Evolutionary conservation across 2,113 vertebrate genomes (phyloP), one percentile per base, ranked within the genome.

Genomic region (Ophiodon elongatus): DNA sequence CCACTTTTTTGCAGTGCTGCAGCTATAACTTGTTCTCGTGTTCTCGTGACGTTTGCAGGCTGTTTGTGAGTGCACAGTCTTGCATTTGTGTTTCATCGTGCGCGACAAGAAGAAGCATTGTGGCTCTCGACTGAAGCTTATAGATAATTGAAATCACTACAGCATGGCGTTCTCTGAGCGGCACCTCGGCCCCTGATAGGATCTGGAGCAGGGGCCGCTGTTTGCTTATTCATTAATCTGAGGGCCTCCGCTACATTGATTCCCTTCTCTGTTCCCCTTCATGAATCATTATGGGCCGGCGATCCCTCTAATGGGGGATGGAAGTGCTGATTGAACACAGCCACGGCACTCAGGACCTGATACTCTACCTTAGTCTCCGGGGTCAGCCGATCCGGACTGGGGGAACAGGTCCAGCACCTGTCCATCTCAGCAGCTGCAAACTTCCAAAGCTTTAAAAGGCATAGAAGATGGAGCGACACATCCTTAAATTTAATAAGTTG

Each of bases 201-300:
- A 83, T 91, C 78, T 82, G 72, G 52, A 88, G 60, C 70, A 70
- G 69, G 47, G 47, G 25, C 78, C 68, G 88, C 84, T 92, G 80
- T 92, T 93, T 91, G 85, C 80, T 86, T 91, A 87, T 91, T 91
- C 87, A 92, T 94, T 93, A 83, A 92, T 94, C 88, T 85, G 75
- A 84, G 80, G 83, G 76, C 83, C 85, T 83, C 72, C 8, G 65
- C 89, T 82, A 79, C 87, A 92, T 93, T 89, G 91, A 92, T 93
- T 90, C 79, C 69, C 75, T 2, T 73, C 83, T 84, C 79, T 21
- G 77, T 85, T 91, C 88, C 77, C 82, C 87, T 90, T 93, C 82
- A 90, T 92, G 85, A 93, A 90, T 93, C 91, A 91, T 90, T 91
- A 82, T 83, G 59, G 75, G 45, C 63, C 80, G 76, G 83, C 89